A percentile compares a stretch with the other conserved stretches of the same genome.
Conservation (phyloP, 1,140 invertebrate genomes). For the Zelostemma sp. region DNA sequence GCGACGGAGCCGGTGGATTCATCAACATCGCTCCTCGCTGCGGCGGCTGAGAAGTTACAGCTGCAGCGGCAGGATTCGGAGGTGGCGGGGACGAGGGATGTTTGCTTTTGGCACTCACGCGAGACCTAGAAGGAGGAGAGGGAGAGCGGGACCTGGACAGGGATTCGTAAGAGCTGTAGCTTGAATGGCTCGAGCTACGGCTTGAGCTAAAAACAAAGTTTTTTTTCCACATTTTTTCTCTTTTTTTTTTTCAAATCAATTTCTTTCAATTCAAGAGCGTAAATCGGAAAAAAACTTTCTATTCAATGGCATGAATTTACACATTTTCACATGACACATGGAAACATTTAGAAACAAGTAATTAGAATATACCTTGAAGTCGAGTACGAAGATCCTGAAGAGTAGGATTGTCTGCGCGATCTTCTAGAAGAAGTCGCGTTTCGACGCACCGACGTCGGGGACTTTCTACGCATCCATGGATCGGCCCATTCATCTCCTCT, state of each 20-base stretch:
- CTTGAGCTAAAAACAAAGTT: conserved; percentile 68
- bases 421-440: conserved; percentile 68
- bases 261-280: conserved; percentile 67
- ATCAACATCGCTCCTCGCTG: conserved; percentile 73
- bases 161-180: conserved; percentile 71
- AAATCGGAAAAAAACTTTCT: too few relatives aligned
- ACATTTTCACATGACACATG: too few relatives aligned
- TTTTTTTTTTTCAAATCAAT: conserved; percentile 8
- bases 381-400: conserved; percentile 82
- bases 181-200: conserved; percentile 70
- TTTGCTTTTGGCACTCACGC: conserved; percentile 59
- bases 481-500: conserved; percentile 91
- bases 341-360: too few relatives aligned
- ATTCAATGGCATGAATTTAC: too few relatives aligned
- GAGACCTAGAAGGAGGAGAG: conserved; percentile 63
- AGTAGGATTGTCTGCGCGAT: conserved; percentile 75
- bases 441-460: conserved; percentile 71
- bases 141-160: conserved; percentile 73
- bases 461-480: conserved; percentile 89
- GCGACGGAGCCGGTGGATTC: conserved; percentile 77
- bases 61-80: conserved; percentile 45
- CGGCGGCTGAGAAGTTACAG: conserved; percentile 37
- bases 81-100: conserved; percentile 56
- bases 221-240: conserved; percentile 6
- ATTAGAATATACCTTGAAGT: conserved; percentile 71